Evolutionary conservation across 1,140 invertebrate genomes (phyloP), one percentile per base, ranked within the genome.

Genomic region (Drosophila burlai): DNA sequence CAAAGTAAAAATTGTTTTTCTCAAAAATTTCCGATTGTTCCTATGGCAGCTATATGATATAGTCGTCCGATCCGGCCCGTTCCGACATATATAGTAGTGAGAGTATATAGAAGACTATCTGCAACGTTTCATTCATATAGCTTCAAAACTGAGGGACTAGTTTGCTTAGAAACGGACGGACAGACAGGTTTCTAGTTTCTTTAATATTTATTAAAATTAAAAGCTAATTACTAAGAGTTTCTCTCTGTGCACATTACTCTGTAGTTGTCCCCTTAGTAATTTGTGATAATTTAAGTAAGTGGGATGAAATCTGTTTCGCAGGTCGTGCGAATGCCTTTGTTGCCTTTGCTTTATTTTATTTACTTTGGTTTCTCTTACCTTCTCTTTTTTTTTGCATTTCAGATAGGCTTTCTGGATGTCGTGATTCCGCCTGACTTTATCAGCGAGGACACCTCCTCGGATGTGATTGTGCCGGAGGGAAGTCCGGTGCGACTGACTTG

Each of bases 361-460:
- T 45, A 18, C 18, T 72, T 58, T 15, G 16, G 4, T 36, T 26
- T 9, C n/a, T 16, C 18, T 58, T 46, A 29, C 26, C 16, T 50
- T 31, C 26, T 50, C 15, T 2, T 10, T 24, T n/a, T 38, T 52
- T 80, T 93, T 94, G 21, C 24, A 42, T 76, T 93, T 94, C 93
- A 97, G 96, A 96, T 97, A 93, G 96, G 96, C 13, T 95, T 95
- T 83, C 93, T 98, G 77, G 96, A 97, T 50, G 96, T 98, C 18
- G 96, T 97, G 18, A 96, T 97, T 79, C 97, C 97, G 10, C 97
- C 97, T 10, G 97, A 97, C 91, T 97, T 98, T 85, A 94, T 97
- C 40, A 92, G 95, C 18, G 96, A 97, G 80, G 96, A 97, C 80
- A 97, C 96, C 13, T 97, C 97, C 78, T 95, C 97, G 5, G 97